These are phyloP conservation scores for Plagiodera versicolora DNA, from an alignment of 2,888 invertebrate species.

Conservation along the genomic window DNA sequence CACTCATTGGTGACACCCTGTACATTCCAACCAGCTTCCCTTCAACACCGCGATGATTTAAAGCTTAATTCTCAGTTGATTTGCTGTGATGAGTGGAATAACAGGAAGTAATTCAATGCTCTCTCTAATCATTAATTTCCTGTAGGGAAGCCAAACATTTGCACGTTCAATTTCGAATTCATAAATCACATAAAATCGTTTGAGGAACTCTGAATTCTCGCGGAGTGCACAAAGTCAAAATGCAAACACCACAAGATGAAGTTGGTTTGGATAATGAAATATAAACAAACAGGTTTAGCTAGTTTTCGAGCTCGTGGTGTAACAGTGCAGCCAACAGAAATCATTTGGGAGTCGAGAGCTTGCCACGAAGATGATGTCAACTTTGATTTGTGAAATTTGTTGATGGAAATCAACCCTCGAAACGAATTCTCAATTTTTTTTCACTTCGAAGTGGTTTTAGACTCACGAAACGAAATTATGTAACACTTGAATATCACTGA, in stretches of 20 bases:
- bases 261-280: not conserved
- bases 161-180: not conserved
- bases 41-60: not conserved
- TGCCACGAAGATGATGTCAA: too few relatives aligned
- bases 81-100: not conserved
- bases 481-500: too few relatives aligned
- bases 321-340: not conserved
- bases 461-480: too few relatives aligned
- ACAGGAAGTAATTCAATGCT: not conserved
- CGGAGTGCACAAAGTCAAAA: not conserved
- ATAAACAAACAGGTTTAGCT: not conserved
- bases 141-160: not conserved
- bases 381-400: too few relatives aligned
- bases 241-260: not conserved
- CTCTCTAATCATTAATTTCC: not conserved
- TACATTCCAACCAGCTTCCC: too few relatives aligned
- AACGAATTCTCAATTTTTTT: too few relatives aligned
- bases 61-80: not conserved
- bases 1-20: too few relatives aligned
- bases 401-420: too few relatives aligned
- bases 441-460: too few relatives aligned
- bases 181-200: not conserved
- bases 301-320: not conserved
- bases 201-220: not conserved
- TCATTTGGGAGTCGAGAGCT: too few relatives aligned